Percentiles rank a stretch among this genome's conserved stretches.
These are phyloP conservation scores for Cerceris ruficornis DNA, from an alignment of 2,888 invertebrate genomes.

Conservation along the genomic window DNA sequence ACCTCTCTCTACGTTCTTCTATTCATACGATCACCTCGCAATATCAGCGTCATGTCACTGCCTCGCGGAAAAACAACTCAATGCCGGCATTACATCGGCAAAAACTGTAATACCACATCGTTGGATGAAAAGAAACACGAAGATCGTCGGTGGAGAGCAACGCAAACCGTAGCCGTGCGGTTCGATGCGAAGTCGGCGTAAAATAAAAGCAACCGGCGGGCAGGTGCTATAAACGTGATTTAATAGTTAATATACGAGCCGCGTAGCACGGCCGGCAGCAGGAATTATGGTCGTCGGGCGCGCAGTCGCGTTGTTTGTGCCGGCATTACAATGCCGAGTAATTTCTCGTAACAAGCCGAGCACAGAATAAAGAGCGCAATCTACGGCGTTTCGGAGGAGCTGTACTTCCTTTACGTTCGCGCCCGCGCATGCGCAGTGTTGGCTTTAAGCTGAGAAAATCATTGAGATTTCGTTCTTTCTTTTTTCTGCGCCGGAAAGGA, in stretches of 20 bases:
- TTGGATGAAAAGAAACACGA: too few species aligned
- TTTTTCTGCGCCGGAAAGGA: not conserved
- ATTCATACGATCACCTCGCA: too few species aligned
- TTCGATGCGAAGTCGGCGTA: slow-evolving; percentile 20
- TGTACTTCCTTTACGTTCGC: slow-evolving; percentile 3
- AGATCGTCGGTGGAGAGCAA: not conserved
- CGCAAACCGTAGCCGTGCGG: slow-evolving; percentile 8
- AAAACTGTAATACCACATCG: too few species aligned
- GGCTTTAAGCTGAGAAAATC: not conserved
- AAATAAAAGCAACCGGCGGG: slow-evolving; percentile 25
- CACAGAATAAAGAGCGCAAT: slow-evolving; percentile 31
- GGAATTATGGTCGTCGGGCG: slow-evolving; percentile 44
- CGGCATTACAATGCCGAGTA: slow-evolving; percentile 31
- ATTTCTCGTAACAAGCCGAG: slow-evolving; percentile 48
- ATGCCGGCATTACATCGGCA: too few species aligned
- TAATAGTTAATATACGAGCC: slow-evolving; percentile 44
- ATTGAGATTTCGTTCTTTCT: not conserved
- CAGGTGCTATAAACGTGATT: slow-evolving; percentile 52
- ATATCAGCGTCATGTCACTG: too few species aligned
- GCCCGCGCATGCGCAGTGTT: slow-evolving; percentile 10
- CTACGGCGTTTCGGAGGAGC: slow-evolving; percentile 1
- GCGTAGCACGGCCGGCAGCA: slow-evolving; percentile 23
- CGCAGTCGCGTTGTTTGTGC: slow-evolving; percentile 26
- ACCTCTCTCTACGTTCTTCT: too few species aligned
- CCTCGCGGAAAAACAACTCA: too few species aligned